phyloP scores from a whole-genome alignment of 2,113 vertebrate genomes.

The Bothrops jararaca region DNA sequence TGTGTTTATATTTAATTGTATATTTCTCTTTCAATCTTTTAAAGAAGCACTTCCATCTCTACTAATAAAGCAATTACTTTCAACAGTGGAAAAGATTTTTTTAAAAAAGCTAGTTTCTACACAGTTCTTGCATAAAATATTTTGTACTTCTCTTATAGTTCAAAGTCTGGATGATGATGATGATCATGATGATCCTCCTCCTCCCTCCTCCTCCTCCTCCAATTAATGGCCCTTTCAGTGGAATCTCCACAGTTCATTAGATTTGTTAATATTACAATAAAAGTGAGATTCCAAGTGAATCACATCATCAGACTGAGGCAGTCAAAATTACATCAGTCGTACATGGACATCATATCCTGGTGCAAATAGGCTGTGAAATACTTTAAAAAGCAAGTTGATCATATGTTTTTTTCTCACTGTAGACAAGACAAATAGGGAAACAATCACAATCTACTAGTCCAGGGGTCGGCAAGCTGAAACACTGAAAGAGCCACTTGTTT shows the following conservation, averaged over 20 bases:
- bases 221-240: background rate
- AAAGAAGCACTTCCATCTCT: background rate
- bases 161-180: background rate
- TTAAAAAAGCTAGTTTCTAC: background rate
- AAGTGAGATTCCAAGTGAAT: background rate
- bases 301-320: background rate
- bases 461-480: no score
- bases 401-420: background rate
- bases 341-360: background rate
- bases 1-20: background rate
- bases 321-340: background rate
- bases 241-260: background rate
- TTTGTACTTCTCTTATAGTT: background rate
- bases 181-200: no score
- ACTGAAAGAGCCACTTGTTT: no score
- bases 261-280: background rate
- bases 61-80: background rate
- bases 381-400: background rate
- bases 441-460: background rate
- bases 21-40: background rate
- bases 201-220: background rate
- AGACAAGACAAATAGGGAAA: background rate
- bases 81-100: slow-evolving; percentile 5
- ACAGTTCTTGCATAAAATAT: background rate
- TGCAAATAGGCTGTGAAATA: background rate